Base-by-base conservation (phyloP, 2,113 vertebrate species). In the Myrmophylax atrothorax region DNA sequence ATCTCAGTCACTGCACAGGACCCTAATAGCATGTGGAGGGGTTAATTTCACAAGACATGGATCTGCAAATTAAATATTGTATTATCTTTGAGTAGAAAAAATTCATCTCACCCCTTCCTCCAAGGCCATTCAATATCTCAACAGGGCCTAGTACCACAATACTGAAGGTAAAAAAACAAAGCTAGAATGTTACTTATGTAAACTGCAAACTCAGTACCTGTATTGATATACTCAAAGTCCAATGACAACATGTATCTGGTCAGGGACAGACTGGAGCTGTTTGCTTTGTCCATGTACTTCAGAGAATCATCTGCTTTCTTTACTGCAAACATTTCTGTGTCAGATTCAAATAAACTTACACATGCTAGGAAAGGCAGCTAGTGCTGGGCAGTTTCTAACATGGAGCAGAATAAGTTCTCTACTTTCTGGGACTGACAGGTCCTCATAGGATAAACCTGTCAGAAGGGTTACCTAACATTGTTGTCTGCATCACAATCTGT, bases 401-500 rank as follows among this genome's bases (percentile, higher is more conserved):
- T 5, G 37, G 64, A 83, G 37, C 15, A 68, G 52, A 89, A 95
- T 90, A 84, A 14, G 35, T 77, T 95, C 78, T 94, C 90, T 75
- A 18, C 89, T 94, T 95, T 69, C 80, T 47, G 93, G 59, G 72
- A 58, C 62, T 95, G 95, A 93, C 82, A 95, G 67, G 93, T 96
- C 92, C 74, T 95, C 89, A 66, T 88, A 96, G 62, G 88, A 67
- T 95, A 96, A 77, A 85, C 90, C 95, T 97, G 97, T 98, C 98
- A 98, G 82, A 96, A 91, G 76, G 28, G 80, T 90, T 98, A 91
- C 96, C 94, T 96, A 93, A 96, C 90, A 74, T 93, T 96, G 97
- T 97, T 94, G 84, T 96, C 95, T 96, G 97, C 95, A 97, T 97
- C 18, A 11, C 97, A 97, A 98, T 98, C 97, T 97, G 97, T 97